Percentiles rank a stretch among this genome's conserved stretches.
These are phyloP conservation scores for Melanotaenia parkinsoni DNA, from an alignment of 2,797 vertebrate genomes.

Conservation along the genomic window DNA sequence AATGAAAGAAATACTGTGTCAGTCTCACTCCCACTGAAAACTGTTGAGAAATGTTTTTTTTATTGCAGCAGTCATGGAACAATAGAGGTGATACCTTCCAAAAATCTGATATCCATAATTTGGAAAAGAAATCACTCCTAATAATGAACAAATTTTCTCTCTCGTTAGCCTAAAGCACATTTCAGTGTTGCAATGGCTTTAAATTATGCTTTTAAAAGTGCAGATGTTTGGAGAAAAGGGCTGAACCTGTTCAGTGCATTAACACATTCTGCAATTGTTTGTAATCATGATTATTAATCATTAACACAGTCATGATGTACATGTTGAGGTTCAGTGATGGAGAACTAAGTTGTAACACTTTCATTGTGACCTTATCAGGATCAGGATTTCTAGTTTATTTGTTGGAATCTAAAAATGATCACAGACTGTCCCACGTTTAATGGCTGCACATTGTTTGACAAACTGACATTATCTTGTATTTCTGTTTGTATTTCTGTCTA, in stretches of 20 bases:
- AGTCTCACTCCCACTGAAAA: background rate
- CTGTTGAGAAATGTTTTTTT: background rate
- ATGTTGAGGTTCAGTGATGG: no score
- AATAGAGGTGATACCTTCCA: constrained; percentile 34
- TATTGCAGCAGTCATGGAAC: constrained; percentile 22
- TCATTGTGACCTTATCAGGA: no score
- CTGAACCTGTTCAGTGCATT: background rate
- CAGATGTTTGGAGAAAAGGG: background rate
- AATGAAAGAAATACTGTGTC: background rate
- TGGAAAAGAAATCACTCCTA: constrained; percentile 44
- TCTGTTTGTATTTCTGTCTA: no score
- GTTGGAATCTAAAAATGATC: no score
- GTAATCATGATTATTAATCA: background rate
- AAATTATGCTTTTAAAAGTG: background rate
- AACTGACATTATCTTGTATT: background rate
- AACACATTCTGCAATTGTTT: no score
- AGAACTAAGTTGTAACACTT: no score
- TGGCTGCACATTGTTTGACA: no score
- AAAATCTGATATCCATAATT: constrained; percentile 28
- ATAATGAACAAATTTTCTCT: constrained; percentile 6
- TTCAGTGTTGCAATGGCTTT: constrained; percentile 2
- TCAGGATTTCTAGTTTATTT: no score
- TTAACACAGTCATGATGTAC: background rate
- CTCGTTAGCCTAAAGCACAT: constrained; percentile 17
- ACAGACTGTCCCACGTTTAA: background rate